A percentile compares a stretch with the other conserved stretches of the same genome.
Conservation (phyloP, 2,113 vertebrate genomes). For the Alosa alosa region DNA sequence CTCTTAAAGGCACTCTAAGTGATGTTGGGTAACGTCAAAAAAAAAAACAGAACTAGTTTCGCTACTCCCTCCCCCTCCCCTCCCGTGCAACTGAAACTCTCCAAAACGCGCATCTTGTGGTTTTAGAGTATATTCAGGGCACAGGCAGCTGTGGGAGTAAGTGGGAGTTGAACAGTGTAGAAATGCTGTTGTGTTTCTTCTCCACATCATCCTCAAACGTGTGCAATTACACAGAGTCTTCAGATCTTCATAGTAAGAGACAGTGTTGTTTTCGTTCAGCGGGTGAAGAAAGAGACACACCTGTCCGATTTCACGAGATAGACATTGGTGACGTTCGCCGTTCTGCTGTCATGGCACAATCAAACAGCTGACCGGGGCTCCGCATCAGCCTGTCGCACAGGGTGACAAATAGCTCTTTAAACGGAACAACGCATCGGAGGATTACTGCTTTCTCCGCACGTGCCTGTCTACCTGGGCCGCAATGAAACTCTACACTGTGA, state of each 20-base stretch:
- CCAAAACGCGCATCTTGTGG: no score
- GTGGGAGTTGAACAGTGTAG: no score
- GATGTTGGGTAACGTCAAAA: no score
- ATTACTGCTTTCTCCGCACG: conserved; percentile 53
- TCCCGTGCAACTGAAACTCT: no score
- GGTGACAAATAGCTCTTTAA: conserved; percentile 20
- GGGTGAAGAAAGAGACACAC: neutral
- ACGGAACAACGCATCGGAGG: neutral
- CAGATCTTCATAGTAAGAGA: neutral
- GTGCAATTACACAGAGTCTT: no score
- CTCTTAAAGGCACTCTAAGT: no score
- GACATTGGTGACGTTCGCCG: neutral
- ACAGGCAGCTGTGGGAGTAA: no score
- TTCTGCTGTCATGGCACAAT: neutral
- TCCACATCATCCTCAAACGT: no score
- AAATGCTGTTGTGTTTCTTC: no score
- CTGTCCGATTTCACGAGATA: neutral
- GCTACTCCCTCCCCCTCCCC: no score
- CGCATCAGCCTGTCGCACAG: conserved; percentile 59
- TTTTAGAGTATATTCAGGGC: no score
- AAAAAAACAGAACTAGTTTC: no score
- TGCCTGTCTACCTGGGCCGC: neutral
- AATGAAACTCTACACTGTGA: neutral
- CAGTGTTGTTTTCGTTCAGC: neutral
- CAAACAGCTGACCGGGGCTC: neutral